phyloP scores from a whole-genome alignment of 2,113 vertebrate species.

The Gallinago jamesoni region DNA sequence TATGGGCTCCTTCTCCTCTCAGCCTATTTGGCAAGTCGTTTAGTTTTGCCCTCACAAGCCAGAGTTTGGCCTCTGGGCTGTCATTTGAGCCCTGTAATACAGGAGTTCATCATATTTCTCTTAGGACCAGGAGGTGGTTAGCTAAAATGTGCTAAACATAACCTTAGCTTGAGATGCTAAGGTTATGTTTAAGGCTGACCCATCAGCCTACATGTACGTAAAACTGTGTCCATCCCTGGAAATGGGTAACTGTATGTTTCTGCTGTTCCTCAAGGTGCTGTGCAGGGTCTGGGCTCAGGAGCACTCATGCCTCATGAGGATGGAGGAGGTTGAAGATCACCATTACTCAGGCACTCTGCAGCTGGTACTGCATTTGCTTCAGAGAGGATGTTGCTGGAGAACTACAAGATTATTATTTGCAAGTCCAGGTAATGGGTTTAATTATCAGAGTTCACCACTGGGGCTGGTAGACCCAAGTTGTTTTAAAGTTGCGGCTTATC shows the following conservation, averaged over 20 bases:
- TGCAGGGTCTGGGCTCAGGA: background rate
- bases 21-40: background rate
- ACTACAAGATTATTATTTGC: background rate
- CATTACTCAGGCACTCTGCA: background rate
- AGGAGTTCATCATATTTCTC: background rate
- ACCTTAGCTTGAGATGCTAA: background rate
- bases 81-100: background rate
- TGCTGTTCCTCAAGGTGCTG: background rate
- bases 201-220: rapidly evolving
- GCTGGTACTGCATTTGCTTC: background rate
- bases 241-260: background rate
- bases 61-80: background rate
- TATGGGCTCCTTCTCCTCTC: background rate
- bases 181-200: too few species aligned
- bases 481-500: background rate
- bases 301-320: background rate
- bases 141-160: background rate
- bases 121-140: background rate
- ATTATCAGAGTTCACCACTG: background rate
- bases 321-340: background rate
- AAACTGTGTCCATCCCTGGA: background rate
- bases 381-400: background rate
- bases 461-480: background rate
- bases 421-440: background rate
- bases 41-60: background rate